Base-by-base conservation (phyloP, 2,797 vertebrate genomes). In the Enteromius mattozi region DNA sequence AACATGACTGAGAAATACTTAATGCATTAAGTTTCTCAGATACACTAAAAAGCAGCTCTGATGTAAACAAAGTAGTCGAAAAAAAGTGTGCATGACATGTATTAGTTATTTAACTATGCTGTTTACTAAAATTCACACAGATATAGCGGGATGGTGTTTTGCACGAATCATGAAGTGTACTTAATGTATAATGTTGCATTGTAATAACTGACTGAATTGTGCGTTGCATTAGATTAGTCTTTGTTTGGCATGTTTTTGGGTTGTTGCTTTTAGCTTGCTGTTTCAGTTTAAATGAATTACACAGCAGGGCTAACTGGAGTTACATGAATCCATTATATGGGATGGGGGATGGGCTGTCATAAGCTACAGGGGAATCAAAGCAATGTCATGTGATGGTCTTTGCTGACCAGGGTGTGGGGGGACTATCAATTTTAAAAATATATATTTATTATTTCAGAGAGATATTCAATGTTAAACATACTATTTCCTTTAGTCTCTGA, bases 271-370 rank as follows among this genome's bases (percentile, higher is more conserved):
- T 12, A 33, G 42, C 40, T 45, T 59, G 51, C 14, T 82, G 42
- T 77, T 80, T 80, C 85, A 35, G 71, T 7, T 33, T n/a, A 54
- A 54, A 59, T 51, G 16, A 45, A 77, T 76, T 42, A 30, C 61
- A 74, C 45, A 30, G 66, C 74, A 63, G 51, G 66, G 71, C 82
- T 70, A 17, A n/a, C 24, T 66, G 49, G 51, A 82, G 21, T 70
- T 71, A 78, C 70, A 9, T 33, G 33, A 78, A 84, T 74, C 24
- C 7, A 3, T 54, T 54, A 21, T 54, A 21, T 2, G 19, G 51
- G 19, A 54, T 54, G 51, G 88, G 81, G 81, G 82, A 81, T 85
- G 86, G 86, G 86, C 24, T 68, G 61, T 47, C 42, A 40, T 83
- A 33, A 54, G 42, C 56, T 78, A 78, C 17, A 78, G 65, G 51